phyloP scores from a whole-genome alignment of 2,113 vertebrate genomes.

The Dasyprocta punctata region DNA sequence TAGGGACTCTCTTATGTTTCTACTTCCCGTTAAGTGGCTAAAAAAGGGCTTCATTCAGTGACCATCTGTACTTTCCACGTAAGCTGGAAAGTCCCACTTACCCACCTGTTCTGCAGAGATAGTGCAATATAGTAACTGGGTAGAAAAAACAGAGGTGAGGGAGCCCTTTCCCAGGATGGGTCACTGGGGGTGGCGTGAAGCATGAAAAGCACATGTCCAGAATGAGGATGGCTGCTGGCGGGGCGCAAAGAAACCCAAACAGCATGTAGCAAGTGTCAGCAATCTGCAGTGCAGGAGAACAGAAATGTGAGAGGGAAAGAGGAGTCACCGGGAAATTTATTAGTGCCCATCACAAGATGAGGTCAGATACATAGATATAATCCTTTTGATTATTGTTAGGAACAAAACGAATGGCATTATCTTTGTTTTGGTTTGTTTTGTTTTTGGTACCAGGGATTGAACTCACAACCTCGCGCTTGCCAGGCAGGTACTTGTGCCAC shows the following conservation, averaged over 20 bases:
- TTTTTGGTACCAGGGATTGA: too few species aligned
- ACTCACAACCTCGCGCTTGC: too few species aligned
- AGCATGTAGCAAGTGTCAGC: background rate
- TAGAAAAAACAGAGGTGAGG: conserved; percentile 1
- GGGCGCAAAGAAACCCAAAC: background rate
- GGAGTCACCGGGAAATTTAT: background rate
- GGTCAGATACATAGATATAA: background rate
- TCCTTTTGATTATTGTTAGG: background rate
- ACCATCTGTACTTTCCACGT: background rate
- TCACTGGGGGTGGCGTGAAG: background rate
- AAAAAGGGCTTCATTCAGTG: background rate
- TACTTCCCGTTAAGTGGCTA: background rate
- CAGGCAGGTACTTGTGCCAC: too few species aligned
- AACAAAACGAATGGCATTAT: background rate
- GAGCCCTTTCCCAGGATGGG: background rate
- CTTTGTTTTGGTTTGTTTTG: background rate
- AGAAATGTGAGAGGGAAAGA: background rate
- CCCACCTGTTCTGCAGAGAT: background rate
- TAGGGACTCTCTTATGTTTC: background rate
- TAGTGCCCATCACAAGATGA: background rate
- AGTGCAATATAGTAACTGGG: background rate
- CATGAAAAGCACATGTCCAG: background rate
- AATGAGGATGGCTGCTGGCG: background rate
- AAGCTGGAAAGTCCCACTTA: background rate
- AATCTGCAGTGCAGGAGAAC: background rate